Evolutionary conservation across 2,888 invertebrate species (phyloP).

Genomic region (Notocelia uddmanniana): DNA sequence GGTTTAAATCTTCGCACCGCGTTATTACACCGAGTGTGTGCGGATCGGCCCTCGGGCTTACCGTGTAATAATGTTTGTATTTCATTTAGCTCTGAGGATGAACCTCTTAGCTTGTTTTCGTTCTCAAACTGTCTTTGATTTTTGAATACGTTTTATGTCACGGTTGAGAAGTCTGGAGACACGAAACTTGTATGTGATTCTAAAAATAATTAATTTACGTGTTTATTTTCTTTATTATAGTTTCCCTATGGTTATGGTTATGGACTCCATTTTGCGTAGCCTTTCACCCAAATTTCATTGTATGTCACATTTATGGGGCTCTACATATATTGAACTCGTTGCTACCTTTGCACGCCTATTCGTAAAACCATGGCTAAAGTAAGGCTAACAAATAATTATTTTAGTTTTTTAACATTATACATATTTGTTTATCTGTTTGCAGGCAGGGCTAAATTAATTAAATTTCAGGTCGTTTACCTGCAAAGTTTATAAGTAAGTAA

Average conservation of each 20-base stretch:
- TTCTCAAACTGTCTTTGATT: conserved; percentile 46
- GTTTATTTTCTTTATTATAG: no score
- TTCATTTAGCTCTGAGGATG: conserved; percentile 58
- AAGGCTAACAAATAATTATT: no score
- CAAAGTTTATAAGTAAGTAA: conserved; percentile 7
- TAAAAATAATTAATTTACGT: no score
- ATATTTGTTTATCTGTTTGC: neutral
- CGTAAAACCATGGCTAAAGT: no score
- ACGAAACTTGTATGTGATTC: neutral
- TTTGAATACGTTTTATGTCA: conserved; percentile 25
- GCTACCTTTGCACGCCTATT: no score
- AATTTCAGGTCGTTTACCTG: conserved; percentile 16
- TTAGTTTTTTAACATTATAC: no score
- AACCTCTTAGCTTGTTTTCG: conserved; percentile 47
- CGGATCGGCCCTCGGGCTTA: conserved; percentile 67
- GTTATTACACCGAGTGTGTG: conserved; percentile 51
- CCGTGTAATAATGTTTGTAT: conserved; percentile 71
- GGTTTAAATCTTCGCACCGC: conserved; percentile 59
- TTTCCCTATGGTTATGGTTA: no score
- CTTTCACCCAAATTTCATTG: no score
- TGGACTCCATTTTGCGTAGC: no score
- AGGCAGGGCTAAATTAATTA: neutral
- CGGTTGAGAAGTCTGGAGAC: conserved; percentile 2
- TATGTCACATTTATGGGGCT: no score
- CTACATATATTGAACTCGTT: no score